phyloP scores from a whole-genome alignment of 2,888 invertebrate species.

The Calephelis perditalis region DNA sequence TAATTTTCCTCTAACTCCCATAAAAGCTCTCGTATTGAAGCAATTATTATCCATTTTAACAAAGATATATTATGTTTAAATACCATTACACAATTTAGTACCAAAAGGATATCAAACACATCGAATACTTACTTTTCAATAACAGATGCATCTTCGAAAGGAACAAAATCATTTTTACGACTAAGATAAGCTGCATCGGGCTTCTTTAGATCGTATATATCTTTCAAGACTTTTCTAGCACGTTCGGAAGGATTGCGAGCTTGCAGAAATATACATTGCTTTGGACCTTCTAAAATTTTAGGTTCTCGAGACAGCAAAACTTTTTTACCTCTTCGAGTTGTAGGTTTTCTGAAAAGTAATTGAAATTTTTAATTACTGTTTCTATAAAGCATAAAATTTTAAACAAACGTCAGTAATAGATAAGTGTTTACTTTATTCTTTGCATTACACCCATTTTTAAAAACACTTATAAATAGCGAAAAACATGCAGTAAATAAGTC shows the following conservation, averaged over 20 bases:
- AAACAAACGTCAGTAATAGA: not conserved
- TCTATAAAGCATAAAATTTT: not conserved
- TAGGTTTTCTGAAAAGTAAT: slow-evolving; percentile 85
- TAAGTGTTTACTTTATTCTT: slow-evolving; percentile 30
- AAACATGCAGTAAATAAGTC: not conserved
- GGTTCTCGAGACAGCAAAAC: slow-evolving; percentile 89
- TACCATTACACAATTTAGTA: no score
- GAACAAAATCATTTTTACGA: slow-evolving; percentile 92
- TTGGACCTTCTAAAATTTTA: slow-evolving; percentile 92
- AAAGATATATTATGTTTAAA: no score
- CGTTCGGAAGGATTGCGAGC: slow-evolving; percentile 88
- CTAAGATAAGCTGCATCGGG: slow-evolving; percentile 87
- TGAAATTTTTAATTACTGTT: not conserved
- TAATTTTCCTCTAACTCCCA: no score
- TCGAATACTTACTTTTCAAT: slow-evolving; percentile 82
- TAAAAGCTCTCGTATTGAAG: no score
- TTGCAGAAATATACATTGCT: slow-evolving; percentile 89
- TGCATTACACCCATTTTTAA: slow-evolving; percentile 32
- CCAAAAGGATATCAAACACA: no score
- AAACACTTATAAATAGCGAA: not conserved
- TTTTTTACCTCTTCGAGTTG: slow-evolving; percentile 92
- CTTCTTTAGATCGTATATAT: slow-evolving; percentile 91
- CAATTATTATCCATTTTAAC: no score
- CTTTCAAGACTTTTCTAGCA: slow-evolving; percentile 86
- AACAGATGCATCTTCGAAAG: slow-evolving; percentile 93